Percentiles rank a stretch among this genome's conserved stretches.
These are phyloP conservation scores for Podarcis siculus DNA, from an alignment of 2,797 vertebrate species.

Conservation along the genomic window DNA sequence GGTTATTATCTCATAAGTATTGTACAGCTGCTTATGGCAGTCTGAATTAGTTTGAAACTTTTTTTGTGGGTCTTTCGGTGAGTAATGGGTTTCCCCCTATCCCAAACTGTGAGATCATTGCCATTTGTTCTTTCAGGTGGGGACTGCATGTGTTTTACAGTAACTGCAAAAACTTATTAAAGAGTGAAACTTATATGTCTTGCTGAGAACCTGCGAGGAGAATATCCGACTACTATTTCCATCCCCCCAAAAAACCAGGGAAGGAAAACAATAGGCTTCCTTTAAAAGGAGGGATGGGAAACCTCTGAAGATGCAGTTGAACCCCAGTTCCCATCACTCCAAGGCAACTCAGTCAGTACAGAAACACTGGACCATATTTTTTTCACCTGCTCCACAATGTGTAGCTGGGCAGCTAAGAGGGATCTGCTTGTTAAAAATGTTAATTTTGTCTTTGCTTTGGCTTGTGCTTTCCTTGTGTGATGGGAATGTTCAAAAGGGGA, in stretches of 20 bases:
- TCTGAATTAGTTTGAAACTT: neutral
- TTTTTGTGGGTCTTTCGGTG: neutral
- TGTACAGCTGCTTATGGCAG: neutral
- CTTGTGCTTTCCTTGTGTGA: too few species aligned
- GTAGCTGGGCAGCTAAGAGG: too few species aligned
- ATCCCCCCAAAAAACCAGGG: neutral
- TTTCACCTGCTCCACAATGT: too few species aligned
- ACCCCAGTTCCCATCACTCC: too few species aligned
- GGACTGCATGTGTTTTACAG: neutral
- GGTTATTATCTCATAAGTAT: neutral
- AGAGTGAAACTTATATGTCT: neutral
- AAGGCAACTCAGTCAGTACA: too few species aligned
- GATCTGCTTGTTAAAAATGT: too few species aligned
- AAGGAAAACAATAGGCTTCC: neutral
- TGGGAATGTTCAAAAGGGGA: too few species aligned
- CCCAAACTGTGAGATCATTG: neutral
- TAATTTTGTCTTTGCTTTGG: too few species aligned
- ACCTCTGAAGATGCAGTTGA: neutral
- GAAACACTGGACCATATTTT: too few species aligned
- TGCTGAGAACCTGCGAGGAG: accelerated
- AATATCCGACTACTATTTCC: neutral
- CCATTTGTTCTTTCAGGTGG: neutral
- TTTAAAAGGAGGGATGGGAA: neutral
- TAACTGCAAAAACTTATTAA: neutral
- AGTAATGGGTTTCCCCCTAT: neutral